Base-by-base conservation (phyloP, 1,140 invertebrate genomes). In the Danaus melanippus region DNA sequence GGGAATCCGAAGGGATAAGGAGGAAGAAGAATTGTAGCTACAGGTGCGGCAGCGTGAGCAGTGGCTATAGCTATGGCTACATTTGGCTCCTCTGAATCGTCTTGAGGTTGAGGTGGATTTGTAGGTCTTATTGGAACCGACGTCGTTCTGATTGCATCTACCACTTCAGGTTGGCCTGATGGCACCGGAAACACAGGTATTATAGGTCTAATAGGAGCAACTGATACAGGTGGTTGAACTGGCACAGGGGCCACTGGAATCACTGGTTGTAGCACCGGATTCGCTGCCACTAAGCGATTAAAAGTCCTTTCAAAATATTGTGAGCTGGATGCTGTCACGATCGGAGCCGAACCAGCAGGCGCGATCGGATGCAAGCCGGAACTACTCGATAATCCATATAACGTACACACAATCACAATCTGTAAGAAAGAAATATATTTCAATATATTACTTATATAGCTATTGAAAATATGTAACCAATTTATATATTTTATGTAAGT, bases 221-320 rank as follows among this genome's bases (percentile, higher is more conserved):
- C 65, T 46, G 62, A 61, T 17, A 63, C 11, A 8, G 59, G 52
- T 53, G 69, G 64, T 21, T 60, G 56, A 15, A 64, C 64, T 50
- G 67, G 70, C 1, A 45, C 58, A 15, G 71, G 66, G 10, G 66
- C 64, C n/a, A 69, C 63, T 47, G 71, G 74, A 11, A 69, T 50
- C 6, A 81, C 52, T 6, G 86, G 80, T 54, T 67, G 53, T n/a
- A 69, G 9, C 11, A 58, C 59, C 12, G 64, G 59, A 7, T 69
- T 71, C 8, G 70, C 70, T 52, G 76, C 76, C 4, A 88, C 79
- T 43, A 89, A 72, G 11, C 88, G 88, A 62, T 92, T 91, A 71
- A 90, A 92, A 48, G 90, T 91, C 48, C 90, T 88, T n/a, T 90
- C 86, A 51, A 92, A 82, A 42, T 90, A 89, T 73, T 92, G 90